Evolutionary conservation across 37 sponge, comb jelly and placozoan genomes (phyloP), one percentile per base, ranked within the genome.

Genomic region (Hormiphora californensis): DNA sequence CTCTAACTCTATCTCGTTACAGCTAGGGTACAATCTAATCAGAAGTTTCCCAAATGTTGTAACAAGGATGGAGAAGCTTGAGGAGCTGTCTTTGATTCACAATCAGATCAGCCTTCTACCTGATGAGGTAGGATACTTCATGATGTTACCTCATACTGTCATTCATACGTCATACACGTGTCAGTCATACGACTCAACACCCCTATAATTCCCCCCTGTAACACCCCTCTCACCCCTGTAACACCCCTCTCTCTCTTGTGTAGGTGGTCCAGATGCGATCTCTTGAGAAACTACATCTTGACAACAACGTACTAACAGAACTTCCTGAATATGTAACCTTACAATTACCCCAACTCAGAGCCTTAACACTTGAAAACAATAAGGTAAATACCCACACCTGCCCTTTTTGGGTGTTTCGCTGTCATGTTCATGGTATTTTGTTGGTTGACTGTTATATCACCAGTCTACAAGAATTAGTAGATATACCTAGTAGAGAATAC

Each of bases 251-350:
- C 53, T 17, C 53, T 49, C 9, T 15, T 49, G 9, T 49, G 12
- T 28, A 73, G 81, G 81, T 73, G 21, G 81, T 73, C 40, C 81
- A 73, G 27, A 73, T 73, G 81, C 12, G 44, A 28, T 43, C 46
- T 41, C 44, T 73, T 11, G 81, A 73, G 81, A 73, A 73, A 19
- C 81, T 73, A 30, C 81, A 73, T 33, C 81, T 73, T 73, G 81
- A 73, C 44, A 73, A 73, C 81, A 73, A 73, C 81, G 81, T 73
- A 3, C 44, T 73, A 3, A 73, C 81, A 23, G 81, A 73, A 30
- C 44, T 73, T 21, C 81, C 81, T 40, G 36, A 73, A 46, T 73
- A 73, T 28, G 35, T 73, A 28, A 73, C 81, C 17, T 33, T 73
- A 15, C 81, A 73, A 21, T 30, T 73, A 4, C 81, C 81, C 3